Conservation (phyloP, 1,140 invertebrate genomes). For the Drosophila lini region DNA sequence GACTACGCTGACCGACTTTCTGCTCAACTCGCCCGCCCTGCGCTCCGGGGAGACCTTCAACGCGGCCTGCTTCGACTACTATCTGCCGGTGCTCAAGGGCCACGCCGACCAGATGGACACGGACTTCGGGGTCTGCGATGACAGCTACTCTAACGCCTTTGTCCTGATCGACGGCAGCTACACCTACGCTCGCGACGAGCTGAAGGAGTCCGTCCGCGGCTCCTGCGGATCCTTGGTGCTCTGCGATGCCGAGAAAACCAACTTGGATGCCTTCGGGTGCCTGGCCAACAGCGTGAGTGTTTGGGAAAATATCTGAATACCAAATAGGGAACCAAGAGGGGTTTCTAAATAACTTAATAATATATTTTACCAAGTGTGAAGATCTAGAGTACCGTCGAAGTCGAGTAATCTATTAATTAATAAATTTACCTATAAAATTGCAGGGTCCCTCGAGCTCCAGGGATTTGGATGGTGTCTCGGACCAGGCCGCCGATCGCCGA, state of each 20-base stretch:
- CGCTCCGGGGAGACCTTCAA: slow-evolving; percentile 13
- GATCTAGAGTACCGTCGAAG: too few species aligned
- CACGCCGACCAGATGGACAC: slow-evolving; percentile 19
- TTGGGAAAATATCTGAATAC: neutral
- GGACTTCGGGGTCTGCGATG: neutral
- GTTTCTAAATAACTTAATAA: too few species aligned
- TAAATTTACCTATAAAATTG: too few species aligned
- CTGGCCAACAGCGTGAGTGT: neutral
- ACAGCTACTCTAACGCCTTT: neutral
- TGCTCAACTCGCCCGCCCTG: slow-evolving; percentile 11
- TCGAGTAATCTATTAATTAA: too few species aligned
- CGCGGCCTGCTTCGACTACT: slow-evolving; percentile 21
- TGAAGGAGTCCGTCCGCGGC: neutral
- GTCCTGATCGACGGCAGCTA: slow-evolving; percentile 5
- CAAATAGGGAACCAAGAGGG: too few species aligned
- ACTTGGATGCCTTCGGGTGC: neutral
- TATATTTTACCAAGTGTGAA: too few species aligned
- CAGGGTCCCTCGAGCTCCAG: slow-evolving; percentile 4
- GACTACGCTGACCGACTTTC: slow-evolving; percentile 2
- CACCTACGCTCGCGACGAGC: neutral
- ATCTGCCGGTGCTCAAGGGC: slow-evolving; percentile 16
- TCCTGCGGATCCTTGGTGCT: slow-evolving; percentile 5
- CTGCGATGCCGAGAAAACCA: neutral
- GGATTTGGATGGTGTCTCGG: neutral
- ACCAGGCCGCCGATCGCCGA: slow-evolving; percentile 3